A percentile compares a stretch with the other conserved stretches of the same genome.
phyloP scores from a whole-genome alignment of 37 sponge, comb jelly and placozoan genomes.

The Haliclona indistincta region DNA sequence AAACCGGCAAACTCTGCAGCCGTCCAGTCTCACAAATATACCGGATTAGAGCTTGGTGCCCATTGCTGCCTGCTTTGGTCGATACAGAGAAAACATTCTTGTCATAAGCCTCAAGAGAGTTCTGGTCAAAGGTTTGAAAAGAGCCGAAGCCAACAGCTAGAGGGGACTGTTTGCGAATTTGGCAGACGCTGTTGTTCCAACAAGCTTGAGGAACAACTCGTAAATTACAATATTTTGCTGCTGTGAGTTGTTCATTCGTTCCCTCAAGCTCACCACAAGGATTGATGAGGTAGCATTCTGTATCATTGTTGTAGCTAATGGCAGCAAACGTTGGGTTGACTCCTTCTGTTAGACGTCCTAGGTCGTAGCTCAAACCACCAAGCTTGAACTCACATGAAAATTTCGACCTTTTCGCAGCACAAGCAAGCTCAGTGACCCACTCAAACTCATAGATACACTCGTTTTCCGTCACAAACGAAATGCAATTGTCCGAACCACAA shows the following conservation, averaged over 20 bases:
- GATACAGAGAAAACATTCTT: conserved; percentile 33
- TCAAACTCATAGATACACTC: conserved; percentile 72
- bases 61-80: background rate
- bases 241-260: background rate
- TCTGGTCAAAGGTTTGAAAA: conserved; percentile 24
- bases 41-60: conserved; percentile 24
- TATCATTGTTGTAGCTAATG: background rate
- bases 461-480: conserved; percentile 42
- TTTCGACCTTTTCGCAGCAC: conserved; percentile 20
- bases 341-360: conserved; percentile 45
- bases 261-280: conserved; percentile 64
- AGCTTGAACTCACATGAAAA: conserved; percentile 38
- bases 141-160: conserved; percentile 29
- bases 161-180: conserved; percentile 20
- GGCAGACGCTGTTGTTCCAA: conserved; percentile 53
- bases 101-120: conserved; percentile 1
- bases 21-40: conserved; percentile 66
- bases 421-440: conserved; percentile 70
- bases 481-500: background rate
- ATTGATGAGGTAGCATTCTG: conserved; percentile 54
- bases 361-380: conserved; percentile 22
- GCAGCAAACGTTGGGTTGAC: conserved; percentile 49
- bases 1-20: conserved; percentile 36
- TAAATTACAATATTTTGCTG: conserved; percentile 41
- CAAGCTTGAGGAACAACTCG: conserved; percentile 45